These are phyloP conservation scores for Ophiothrix spiculata DNA, from an alignment of 35 echinoderm and acorn worm genomes.

Conservation along the genomic window DNA sequence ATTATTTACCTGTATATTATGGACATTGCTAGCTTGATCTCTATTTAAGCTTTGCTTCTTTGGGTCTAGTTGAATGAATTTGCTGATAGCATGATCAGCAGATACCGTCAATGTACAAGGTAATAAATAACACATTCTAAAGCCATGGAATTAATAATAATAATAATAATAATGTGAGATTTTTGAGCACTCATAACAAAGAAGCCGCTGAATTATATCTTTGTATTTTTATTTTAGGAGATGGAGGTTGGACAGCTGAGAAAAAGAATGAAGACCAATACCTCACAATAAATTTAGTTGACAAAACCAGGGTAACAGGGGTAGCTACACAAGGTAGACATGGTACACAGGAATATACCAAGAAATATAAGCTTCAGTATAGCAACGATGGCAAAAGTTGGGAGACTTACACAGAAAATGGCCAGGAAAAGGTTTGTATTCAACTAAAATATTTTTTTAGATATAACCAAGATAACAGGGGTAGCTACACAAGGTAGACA, in stretches of 20 bases:
- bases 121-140: too few relatives aligned
- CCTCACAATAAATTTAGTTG: slow-evolving; percentile 58
- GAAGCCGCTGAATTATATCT: too few relatives aligned
- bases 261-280: slow-evolving; percentile 42
- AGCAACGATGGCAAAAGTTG: slow-evolving; percentile 52
- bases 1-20: too few relatives aligned
- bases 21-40: too few relatives aligned
- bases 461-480: slow-evolving; percentile 43
- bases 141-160: too few relatives aligned
- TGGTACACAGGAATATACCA: slow-evolving; percentile 42
- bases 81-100: too few relatives aligned
- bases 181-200: too few relatives aligned
- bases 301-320: slow-evolving; percentile 44
- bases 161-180: too few relatives aligned
- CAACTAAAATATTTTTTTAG: too few relatives aligned
- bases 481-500: slow-evolving; percentile 75
- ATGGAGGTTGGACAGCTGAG: slow-evolving; percentile 70
- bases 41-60: too few relatives aligned
- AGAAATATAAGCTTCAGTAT: slow-evolving; percentile 46
- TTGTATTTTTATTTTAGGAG: slow-evolving; percentile 52
- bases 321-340: slow-evolving; percentile 75
- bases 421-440: slow-evolving; percentile 18
- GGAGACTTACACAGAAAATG: slow-evolving; percentile 46
- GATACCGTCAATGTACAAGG: too few relatives aligned
- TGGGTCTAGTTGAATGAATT: too few relatives aligned